Percentiles rank a stretch among this genome's conserved stretches.
phyloP scores from a whole-genome alignment of 2,113 vertebrate genomes.

The Centropus unirufus region DNA sequence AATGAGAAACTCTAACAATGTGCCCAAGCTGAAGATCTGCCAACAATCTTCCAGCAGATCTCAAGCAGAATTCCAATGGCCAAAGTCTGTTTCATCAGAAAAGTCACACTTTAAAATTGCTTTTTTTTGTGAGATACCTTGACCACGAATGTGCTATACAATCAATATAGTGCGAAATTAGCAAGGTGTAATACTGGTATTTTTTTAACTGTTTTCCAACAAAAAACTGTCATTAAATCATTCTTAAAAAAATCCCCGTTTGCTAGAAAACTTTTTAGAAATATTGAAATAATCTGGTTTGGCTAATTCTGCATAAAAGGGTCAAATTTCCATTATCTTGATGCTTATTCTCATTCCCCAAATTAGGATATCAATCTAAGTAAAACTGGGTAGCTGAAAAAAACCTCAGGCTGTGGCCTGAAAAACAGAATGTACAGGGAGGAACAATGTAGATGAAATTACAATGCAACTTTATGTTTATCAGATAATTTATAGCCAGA shows the following conservation, averaged over 20 bases:
- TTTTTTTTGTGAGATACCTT: not conserved
- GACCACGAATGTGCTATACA: not conserved
- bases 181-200: not conserved
- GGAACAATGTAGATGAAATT: not conserved
- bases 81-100: not conserved
- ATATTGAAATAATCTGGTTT: not conserved
- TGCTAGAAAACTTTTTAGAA: not conserved
- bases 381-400: not conserved
- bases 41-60: slow-evolving; percentile 12
- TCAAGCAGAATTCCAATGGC: slow-evolving; percentile 9
- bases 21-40: slow-evolving; percentile 9
- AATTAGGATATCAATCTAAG: not conserved
- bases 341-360: not conserved
- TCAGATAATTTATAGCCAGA: not conserved
- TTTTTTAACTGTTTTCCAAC: not conserved
- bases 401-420: not conserved
- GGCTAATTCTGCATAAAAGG: not conserved
- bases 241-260: not conserved
- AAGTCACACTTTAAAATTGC: slow-evolving; percentile 8
- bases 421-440: not conserved
- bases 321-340: not conserved
- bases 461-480: not conserved
- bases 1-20: slow-evolving; percentile 27
- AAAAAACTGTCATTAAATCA: not conserved
- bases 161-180: slow-evolving; percentile 31